Conservation (phyloP, 2,888 invertebrate species). For the Drosophila kuntzei region DNA sequence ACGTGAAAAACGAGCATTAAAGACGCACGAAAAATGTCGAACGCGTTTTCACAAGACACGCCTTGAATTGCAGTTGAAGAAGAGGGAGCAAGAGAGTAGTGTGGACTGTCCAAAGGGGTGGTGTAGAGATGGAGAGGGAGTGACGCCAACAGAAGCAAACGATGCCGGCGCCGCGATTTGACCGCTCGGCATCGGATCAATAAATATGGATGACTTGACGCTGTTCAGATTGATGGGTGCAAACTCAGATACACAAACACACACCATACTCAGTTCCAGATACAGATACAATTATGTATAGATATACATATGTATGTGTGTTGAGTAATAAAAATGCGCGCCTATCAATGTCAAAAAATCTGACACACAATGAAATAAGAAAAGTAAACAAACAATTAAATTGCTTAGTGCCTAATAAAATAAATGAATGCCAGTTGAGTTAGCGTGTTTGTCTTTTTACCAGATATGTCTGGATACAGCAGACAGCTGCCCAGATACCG, state of each 20-base stretch:
- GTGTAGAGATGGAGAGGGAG: background rate
- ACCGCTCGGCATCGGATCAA: slow-evolving; percentile 70
- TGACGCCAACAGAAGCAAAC: slow-evolving; percentile 55
- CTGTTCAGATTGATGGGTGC: slow-evolving; percentile 72
- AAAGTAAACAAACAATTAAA: slow-evolving; percentile 81
- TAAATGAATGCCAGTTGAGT: slow-evolving; percentile 68
- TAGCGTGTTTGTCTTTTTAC: slow-evolving; percentile 50
- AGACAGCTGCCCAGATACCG: slow-evolving; percentile 52
- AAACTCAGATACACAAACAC: slow-evolving; percentile 28
- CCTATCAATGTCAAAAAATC: slow-evolving; percentile 80
- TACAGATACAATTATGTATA: slow-evolving; percentile 4
- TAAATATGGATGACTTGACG: slow-evolving; percentile 78
- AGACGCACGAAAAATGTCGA: slow-evolving; percentile 45
- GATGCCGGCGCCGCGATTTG: slow-evolving; percentile 64
- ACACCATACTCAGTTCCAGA: slow-evolving; percentile 16
- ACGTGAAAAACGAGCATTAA: slow-evolving; percentile 50
- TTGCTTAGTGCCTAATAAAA: slow-evolving; percentile 78
- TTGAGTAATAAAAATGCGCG: slow-evolving; percentile 78
- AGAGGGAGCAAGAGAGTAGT: background rate
- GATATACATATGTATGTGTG: slow-evolving; percentile 9
- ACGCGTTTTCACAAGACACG: slow-evolving; percentile 34
- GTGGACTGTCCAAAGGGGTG: background rate
- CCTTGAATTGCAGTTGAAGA: slow-evolving; percentile 2
- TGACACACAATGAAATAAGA: slow-evolving; percentile 74
- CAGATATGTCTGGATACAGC: slow-evolving; percentile 63